These are phyloP conservation scores for Phoenicopterus ruber DNA, from an alignment of 2,113 vertebrate genomes.

Conservation along the genomic window DNA sequence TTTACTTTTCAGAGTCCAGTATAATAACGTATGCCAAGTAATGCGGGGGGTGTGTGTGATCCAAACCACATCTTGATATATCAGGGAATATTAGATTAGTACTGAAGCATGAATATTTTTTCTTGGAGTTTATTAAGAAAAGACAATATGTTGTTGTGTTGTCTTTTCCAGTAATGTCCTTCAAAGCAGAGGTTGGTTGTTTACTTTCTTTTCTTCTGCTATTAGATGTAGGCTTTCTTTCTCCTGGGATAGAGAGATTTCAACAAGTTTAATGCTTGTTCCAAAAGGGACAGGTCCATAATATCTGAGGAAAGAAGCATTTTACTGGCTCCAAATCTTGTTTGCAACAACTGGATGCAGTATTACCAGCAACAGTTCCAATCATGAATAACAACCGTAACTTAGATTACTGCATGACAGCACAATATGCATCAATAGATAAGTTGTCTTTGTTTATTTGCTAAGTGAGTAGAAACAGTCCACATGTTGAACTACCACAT, in stretches of 20 bases:
- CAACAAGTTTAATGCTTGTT: neutral
- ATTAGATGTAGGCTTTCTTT: neutral
- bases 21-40: neutral
- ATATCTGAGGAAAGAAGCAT: neutral
- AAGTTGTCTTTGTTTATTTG: neutral
- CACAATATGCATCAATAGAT: neutral
- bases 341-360: neutral
- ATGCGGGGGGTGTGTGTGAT: neutral
- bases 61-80: neutral
- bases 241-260: neutral
- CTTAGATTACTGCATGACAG: neutral
- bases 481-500: neutral
- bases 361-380: neutral
- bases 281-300: neutral
- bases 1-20: neutral
- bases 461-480: neutral
- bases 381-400: neutral
- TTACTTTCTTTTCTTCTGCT: neutral
- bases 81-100: neutral
- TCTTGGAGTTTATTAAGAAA: neutral
- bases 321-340: neutral
- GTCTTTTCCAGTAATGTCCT: neutral
- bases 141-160: neutral
- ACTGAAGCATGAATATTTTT: neutral
- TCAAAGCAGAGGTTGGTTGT: neutral